Conservation (phyloP, 2,113 vertebrate genomes). For the Varanus salvator region DNA sequence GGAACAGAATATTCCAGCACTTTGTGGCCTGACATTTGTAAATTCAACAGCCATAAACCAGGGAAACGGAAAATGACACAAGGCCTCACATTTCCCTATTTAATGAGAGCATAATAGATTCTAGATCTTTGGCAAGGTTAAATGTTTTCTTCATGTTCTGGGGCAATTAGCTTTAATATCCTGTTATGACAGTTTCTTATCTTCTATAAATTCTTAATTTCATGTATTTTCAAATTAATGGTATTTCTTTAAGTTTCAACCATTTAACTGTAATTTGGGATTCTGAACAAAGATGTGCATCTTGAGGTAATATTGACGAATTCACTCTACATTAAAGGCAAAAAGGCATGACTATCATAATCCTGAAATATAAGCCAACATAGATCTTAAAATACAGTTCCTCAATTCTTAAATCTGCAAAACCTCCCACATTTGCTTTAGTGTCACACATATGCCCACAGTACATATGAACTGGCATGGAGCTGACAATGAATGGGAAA, state of each 20-base stretch:
- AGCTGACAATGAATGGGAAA: neutral
- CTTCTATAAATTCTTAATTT: neutral
- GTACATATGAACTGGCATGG: neutral
- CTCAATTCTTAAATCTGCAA: neutral
- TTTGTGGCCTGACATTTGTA: constrained; percentile 22
- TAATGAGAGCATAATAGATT: neutral
- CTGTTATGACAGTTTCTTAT: neutral
- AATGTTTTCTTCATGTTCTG: neutral
- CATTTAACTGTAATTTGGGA: neutral
- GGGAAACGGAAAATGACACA: constrained; percentile 10
- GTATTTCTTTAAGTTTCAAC: neutral
- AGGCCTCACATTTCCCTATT: neutral
- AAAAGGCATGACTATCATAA: neutral
- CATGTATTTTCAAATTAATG: neutral
- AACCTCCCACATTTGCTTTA: neutral
- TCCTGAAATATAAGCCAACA: neutral
- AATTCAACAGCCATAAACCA: neutral
- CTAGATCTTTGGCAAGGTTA: neutral
- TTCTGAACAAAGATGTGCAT: neutral
- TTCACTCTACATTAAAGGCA: neutral
- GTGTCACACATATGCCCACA: neutral
- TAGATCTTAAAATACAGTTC: neutral
- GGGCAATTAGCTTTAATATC: neutral
- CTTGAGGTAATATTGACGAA: neutral
- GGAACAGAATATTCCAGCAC: constrained; percentile 21